These are phyloP conservation scores for Tipula vernalis DNA, from an alignment of 2,888 invertebrate genomes.

Conservation along the genomic window DNA sequence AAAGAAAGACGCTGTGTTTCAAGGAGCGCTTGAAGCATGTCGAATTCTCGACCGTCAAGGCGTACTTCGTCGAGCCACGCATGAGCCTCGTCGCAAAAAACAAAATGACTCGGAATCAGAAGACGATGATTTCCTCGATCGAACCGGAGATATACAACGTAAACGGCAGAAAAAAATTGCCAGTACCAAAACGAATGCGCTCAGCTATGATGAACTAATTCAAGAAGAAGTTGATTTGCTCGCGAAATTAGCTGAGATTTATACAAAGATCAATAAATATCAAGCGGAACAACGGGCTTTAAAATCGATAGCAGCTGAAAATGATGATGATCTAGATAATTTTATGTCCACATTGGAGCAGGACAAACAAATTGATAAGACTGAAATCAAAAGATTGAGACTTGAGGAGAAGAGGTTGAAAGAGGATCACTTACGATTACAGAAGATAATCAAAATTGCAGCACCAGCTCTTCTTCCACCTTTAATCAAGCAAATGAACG, in stretches of 20 bases:
- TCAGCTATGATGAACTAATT: conserved; percentile 56
- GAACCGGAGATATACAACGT: conserved; percentile 84
- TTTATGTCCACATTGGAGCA: conserved; percentile 62
- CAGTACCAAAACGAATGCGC: conserved; percentile 25
- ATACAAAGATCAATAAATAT: conserved; percentile 37
- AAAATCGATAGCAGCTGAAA: conserved; percentile 24
- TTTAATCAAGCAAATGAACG: conserved; percentile 28
- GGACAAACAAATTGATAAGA: conserved; percentile 47
- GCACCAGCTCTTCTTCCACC: conserved; percentile 52
- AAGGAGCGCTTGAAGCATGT: conserved; percentile 92
- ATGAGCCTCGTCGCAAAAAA: conserved; percentile 74
- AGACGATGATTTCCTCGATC: conserved; percentile 89
- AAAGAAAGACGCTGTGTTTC: conserved; percentile 86
- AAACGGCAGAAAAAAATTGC: conserved; percentile 57
- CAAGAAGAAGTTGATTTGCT: conserved; percentile 31
- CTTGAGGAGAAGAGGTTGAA: conserved; percentile 54
- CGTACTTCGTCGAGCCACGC: conserved; percentile 70
- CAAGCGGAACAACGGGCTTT: conserved; percentile 31
- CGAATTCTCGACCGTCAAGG: conserved; percentile 79
- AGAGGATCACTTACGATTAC: conserved; percentile 51
- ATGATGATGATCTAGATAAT: conserved; percentile 66
- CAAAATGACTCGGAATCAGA: conserved; percentile 70
- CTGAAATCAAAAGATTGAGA: conserved; percentile 45
- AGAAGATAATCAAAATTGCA: conserved; percentile 61
- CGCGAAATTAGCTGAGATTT: conserved; percentile 50